Evolutionary conservation across 1,140 invertebrate species (phyloP).

Genomic region (Triops cancriformis): DNA sequence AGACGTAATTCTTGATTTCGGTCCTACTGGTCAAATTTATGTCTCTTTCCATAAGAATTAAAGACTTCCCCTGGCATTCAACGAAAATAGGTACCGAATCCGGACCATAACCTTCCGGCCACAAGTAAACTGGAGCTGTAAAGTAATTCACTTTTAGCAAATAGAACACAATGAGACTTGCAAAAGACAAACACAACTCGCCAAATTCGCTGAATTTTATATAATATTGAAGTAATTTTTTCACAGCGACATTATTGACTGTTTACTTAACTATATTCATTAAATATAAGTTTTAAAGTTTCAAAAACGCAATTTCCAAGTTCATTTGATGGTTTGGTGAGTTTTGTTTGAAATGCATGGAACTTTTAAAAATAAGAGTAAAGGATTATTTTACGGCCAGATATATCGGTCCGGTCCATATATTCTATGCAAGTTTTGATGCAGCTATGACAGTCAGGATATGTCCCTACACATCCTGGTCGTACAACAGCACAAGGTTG

Average conservation of each 20-base stretch:
- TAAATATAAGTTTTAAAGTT: no score
- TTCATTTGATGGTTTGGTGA: no score
- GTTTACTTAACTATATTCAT: no score
- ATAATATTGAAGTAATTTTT: no score
- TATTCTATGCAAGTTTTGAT: not conserved
- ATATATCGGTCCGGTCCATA: not conserved
- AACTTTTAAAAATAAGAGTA: not conserved
- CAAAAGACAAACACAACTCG: no score
- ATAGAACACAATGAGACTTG: not conserved
- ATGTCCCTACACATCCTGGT: not conserved
- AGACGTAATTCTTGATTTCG: not conserved
- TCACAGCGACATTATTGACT: no score
- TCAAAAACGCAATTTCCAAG: no score
- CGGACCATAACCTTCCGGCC: not conserved
- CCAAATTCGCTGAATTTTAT: no score
- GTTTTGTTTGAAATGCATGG: no score
- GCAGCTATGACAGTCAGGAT: not conserved
- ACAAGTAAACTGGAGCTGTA: not conserved
- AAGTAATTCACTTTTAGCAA: not conserved
- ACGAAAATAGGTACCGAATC: not conserved
- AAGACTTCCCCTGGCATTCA: not conserved
- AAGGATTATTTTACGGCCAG: not conserved
- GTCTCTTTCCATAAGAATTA: not conserved
- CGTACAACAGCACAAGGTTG: not conserved
- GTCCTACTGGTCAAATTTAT: not conserved